These are phyloP conservation scores for Olivierus martensii DNA, from an alignment of 1,140 invertebrate species.

Conservation along the genomic window DNA sequence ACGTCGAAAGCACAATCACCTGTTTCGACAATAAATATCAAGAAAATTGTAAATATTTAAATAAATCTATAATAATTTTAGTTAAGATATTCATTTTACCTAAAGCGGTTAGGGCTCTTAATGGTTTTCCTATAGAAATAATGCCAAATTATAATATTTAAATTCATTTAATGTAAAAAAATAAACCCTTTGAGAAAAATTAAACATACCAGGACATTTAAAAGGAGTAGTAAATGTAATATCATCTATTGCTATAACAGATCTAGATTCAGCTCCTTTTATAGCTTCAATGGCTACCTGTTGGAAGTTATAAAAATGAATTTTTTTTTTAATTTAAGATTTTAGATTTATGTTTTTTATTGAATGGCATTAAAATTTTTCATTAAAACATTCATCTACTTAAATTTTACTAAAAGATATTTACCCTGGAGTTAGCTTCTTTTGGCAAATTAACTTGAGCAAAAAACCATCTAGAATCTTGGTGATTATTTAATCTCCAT, in stretches of 20 bases:
- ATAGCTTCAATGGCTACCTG: constrained; percentile 15
- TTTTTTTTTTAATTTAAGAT: too few relatives aligned
- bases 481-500: constrained; percentile 14
- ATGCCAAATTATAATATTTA: neutral
- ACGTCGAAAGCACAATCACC: constrained; percentile 13
- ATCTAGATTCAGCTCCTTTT: constrained; percentile 11
- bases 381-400: too few relatives aligned
- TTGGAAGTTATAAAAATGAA: too few relatives aligned
- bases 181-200: neutral
- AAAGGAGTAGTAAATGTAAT: constrained; percentile 14
- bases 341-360: too few relatives aligned
- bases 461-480: constrained; percentile 11
- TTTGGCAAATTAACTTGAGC: neutral
- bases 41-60: neutral
- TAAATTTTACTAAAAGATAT: too few relatives aligned
- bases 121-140: neutral
- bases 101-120: neutral
- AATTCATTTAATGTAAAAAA: neutral
- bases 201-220: constrained; percentile 8
- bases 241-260: constrained; percentile 13
- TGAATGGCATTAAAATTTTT: too few relatives aligned
- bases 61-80: neutral
- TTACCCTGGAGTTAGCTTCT: too few relatives aligned
- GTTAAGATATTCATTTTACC: neutral
- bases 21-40: neutral